Evolutionary conservation across 2,888 invertebrate species (phyloP), one percentile per base, ranked within the genome.

Genomic region (Dyspetes luteomarginatus): DNA sequence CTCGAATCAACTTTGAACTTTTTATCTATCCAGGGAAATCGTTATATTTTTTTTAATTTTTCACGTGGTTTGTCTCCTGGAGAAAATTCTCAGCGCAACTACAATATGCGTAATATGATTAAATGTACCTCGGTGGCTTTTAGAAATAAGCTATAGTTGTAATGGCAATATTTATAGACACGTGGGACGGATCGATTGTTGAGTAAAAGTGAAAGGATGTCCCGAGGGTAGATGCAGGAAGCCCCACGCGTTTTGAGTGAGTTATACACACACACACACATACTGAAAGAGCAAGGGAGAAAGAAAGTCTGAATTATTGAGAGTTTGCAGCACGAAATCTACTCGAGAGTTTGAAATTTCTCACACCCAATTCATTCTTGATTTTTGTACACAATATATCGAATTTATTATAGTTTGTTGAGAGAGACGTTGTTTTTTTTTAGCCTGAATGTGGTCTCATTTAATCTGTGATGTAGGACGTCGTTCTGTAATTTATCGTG

Each of bases 161-260:
- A 83, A 78, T 83, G 82, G 67, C 4, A 7, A 43, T 65, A 45
- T 79, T 56, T 55, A 67, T 64, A 81, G 82, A 79, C 81, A 83
- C 87, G 87, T 88, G 81, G 86, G 85, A 82, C 72, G 79, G 85
- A 88, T 87, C 88, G 87, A 87, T 88, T 80, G 84, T 24, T 62
- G 76, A 72, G 75, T 86, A 87, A 87, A 87, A 88, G 88, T 87
- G 85, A 88, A 87, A 88, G 84, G 84, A 75, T 71, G 79, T 75
- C 19, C 58, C 69, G 75, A 75, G 64, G 64, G 60, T 43, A 41
- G 64, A 28, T 55, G 55, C 56, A 28, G 17, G 58, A 36, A 68
- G 9, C 15, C 2, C 22, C 65, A 45, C 48, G 30, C 48, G 62
- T 24, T 67, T 58, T 55, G 55, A 76, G 60, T 75, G 71, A 43